Base-by-base conservation (phyloP, 2,888 invertebrate species). In the Ferdinandea cuprea region DNA sequence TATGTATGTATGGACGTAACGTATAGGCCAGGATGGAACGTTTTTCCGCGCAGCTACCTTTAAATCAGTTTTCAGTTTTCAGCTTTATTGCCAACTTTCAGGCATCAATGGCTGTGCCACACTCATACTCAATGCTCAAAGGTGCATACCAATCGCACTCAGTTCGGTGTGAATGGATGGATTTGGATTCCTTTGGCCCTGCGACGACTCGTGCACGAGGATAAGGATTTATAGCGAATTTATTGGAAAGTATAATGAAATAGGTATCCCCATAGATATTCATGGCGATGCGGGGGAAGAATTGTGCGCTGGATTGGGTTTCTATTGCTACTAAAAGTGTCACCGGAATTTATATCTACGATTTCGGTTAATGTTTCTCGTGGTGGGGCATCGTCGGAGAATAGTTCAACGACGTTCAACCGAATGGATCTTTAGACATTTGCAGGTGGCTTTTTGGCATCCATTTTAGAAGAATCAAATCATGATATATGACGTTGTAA, bases 241-340 rank as follows among this genome's bases (percentile, higher is more conserved):
- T 81, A 81, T 81, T 66, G 68, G 72, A 17, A 37, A 68, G 68
- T 78, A 56, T 72, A 83, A 83, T 83, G 83, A 77, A 83, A 83
- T 83, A 81, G 68, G 68, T 78, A 73, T 73, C 77, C 77, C 28
- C 50, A 15, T 13, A 28, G 25, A 32, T 32, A 40, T 40, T 13
- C 13, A 40, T 40, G 13, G 13, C 3, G 5, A 25, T 2, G 2
- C 48, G 35, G 32, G 37, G 30, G 54, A 59, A 54, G 37, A 65
- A 76, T 76, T n/a, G n/a, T n/a, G n/a, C 76, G 76, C 44, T 28
- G 83, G 68, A 78, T 78, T 68, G 72, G 73, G 61, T 83, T 83
- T 77, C 83, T 68, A 78, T 83, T 73, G 83, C 78, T 83, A 83
- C 78, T 83, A 83, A 83, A 83, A 83, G 44, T 78, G 83, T 83